These are phyloP conservation scores for Bos indicus DNA, from an alignment of 2,113 vertebrate species.

Conservation along the genomic window DNA sequence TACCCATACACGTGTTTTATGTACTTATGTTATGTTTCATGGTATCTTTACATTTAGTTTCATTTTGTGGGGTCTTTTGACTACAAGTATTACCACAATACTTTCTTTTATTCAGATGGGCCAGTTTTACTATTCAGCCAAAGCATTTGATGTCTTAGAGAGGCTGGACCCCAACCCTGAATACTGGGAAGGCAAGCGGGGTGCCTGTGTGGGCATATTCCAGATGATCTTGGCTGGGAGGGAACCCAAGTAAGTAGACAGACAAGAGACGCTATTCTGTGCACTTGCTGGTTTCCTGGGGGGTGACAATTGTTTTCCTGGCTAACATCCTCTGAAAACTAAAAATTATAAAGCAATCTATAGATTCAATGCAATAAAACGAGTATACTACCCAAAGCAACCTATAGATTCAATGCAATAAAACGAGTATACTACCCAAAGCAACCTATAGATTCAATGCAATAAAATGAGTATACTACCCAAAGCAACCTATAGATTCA, in stretches of 20 bases:
- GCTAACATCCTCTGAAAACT: background rate
- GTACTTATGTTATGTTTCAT: background rate
- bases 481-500: too few relatives aligned
- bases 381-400: background rate
- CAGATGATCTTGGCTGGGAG: slow-evolving; percentile 95
- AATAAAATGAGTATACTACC: too few relatives aligned
- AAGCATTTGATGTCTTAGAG: slow-evolving; percentile 96
- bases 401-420: too few relatives aligned
- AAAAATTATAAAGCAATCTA: background rate
- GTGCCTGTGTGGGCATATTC: slow-evolving; percentile 96
- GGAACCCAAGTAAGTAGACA: slow-evolving; percentile 90
- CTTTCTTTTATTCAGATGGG: slow-evolving; percentile 88
- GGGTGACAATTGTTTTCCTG: background rate
- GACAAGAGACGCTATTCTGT: background rate
- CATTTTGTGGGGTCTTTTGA: background rate
- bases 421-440: background rate
- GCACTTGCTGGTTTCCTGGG: background rate
- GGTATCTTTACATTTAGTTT: background rate
- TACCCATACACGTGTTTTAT: background rate
- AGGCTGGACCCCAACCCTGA: slow-evolving; percentile 92
- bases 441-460: too few relatives aligned
- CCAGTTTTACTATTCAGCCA: slow-evolving; percentile 97
- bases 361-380: too few relatives aligned
- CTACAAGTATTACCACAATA: background rate
- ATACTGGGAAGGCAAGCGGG: slow-evolving; percentile 97